These are phyloP conservation scores for Sebastes hubbsi DNA, from an alignment of 2,797 vertebrate genomes.

Conservation along the genomic window DNA sequence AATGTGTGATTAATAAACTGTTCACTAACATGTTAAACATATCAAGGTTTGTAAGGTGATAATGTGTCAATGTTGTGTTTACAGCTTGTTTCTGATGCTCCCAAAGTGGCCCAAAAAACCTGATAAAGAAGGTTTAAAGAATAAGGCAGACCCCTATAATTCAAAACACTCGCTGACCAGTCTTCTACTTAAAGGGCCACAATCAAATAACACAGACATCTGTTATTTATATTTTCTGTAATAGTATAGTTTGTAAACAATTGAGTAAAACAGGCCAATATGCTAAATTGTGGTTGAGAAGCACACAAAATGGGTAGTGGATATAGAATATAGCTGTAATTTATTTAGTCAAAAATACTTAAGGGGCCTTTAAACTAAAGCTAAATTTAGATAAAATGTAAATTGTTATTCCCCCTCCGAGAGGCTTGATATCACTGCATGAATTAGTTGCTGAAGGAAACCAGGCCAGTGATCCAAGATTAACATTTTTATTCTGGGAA, in stretches of 20 bases:
- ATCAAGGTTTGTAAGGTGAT: not conserved
- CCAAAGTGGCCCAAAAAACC: not conserved
- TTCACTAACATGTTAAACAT: too few species aligned
- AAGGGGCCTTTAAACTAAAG: constrained; percentile 16
- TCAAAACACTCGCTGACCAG: not conserved
- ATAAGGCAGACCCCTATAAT: not conserved
- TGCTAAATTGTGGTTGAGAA: not conserved
- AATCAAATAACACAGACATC: not conserved
- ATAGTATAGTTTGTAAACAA: not conserved
- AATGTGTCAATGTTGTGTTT: not conserved
- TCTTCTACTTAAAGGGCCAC: not conserved
- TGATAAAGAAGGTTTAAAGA: not conserved
- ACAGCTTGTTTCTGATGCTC: not conserved
- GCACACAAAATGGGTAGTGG: not conserved
- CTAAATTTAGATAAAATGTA: constrained; percentile 36
- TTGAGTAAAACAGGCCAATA: not conserved
- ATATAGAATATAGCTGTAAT: not conserved
- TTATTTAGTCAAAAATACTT: constrained; percentile 12
- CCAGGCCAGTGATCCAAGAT: constrained; percentile 36
- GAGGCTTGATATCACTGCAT: not conserved
- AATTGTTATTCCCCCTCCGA: not conserved
- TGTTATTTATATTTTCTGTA: not conserved
- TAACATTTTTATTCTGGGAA: constrained; percentile 47
- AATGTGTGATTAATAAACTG: not conserved
- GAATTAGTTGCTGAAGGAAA: constrained; percentile 32